Conservation (phyloP, 2,888 invertebrate species). For the Napeogenes sylphis region DNA sequence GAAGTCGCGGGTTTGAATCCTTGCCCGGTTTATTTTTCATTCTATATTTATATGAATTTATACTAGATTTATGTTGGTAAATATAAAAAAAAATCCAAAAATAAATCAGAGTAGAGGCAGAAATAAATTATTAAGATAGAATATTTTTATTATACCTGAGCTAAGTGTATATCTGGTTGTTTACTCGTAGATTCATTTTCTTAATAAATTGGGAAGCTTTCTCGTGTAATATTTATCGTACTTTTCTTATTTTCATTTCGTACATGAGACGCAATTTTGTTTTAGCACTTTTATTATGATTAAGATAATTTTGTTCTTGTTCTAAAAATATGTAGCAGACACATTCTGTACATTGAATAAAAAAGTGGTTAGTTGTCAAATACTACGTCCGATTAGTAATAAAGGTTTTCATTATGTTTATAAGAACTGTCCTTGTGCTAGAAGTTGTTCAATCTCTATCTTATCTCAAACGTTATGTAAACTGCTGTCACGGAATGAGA, state of each 20-base stretch:
- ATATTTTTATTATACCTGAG: conserved; percentile 11
- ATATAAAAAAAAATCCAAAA: not conserved
- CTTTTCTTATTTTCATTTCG: conserved; percentile 21
- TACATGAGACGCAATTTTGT: conserved; percentile 11
- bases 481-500: conserved; percentile 44
- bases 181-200: conserved; percentile 28
- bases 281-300: conserved; percentile 4
- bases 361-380: no score
- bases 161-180: conserved; percentile 26
- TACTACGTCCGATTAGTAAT: no score
- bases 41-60: conserved; percentile 16
- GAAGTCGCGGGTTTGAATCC: no score
- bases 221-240: conserved; percentile 22
- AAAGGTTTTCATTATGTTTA: no score
- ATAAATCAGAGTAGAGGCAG: not conserved
- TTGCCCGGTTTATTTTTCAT: not conserved
- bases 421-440: conserved; percentile 14
- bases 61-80: not conserved
- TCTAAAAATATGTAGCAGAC: no score
- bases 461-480: conserved; percentile 26
- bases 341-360: no score
- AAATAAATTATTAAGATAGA: not conserved
- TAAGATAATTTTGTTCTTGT: not conserved
- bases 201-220: conserved; percentile 28
- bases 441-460: conserved; percentile 17